phyloP scores from a whole-genome alignment of 2,113 vertebrate genomes.

The Ictalurus punctatus region DNA sequence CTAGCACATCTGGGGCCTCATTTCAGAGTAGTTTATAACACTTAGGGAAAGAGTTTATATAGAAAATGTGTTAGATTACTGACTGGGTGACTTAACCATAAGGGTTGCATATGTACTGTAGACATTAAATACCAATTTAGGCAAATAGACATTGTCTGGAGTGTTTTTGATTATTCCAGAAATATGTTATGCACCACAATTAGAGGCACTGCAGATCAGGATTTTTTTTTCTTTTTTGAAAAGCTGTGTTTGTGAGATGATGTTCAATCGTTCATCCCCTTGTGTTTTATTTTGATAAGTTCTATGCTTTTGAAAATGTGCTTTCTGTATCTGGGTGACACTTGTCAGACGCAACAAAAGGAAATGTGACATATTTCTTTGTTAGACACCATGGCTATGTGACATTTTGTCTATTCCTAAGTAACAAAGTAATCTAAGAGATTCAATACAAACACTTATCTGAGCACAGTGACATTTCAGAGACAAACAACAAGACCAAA shows the following conservation, averaged over 20 bases:
- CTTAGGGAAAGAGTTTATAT: conserved; percentile 13
- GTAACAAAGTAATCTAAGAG: conserved; percentile 11
- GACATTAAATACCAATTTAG: conserved; percentile 16
- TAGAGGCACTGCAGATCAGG: neutral
- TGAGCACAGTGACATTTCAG: conserved; percentile 17
- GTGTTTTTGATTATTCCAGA: conserved; percentile 15
- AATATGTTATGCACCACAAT: neutral
- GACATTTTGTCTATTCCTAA: conserved; percentile 3
- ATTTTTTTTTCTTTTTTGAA: neutral
- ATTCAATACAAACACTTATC: neutral
- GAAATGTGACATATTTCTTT: conserved; percentile 2
- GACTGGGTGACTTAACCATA: conserved; percentile 21
- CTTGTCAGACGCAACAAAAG: neutral
- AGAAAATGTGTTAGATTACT: conserved; percentile 32
- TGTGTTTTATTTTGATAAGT: neutral
- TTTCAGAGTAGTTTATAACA: conserved; percentile 4
- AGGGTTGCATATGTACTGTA: neutral
- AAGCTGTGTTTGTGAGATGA: neutral
- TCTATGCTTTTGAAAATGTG: conserved; percentile 8
- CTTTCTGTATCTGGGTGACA: neutral
- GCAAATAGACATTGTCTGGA: neutral
- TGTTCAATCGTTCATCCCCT: neutral
- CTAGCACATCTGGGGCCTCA: neutral
- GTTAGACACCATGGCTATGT: neutral
- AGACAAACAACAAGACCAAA: neutral